These are phyloP conservation scores for Stramonita haemastoma DNA, from an alignment of 2,888 invertebrate species.

Conservation along the genomic window DNA sequence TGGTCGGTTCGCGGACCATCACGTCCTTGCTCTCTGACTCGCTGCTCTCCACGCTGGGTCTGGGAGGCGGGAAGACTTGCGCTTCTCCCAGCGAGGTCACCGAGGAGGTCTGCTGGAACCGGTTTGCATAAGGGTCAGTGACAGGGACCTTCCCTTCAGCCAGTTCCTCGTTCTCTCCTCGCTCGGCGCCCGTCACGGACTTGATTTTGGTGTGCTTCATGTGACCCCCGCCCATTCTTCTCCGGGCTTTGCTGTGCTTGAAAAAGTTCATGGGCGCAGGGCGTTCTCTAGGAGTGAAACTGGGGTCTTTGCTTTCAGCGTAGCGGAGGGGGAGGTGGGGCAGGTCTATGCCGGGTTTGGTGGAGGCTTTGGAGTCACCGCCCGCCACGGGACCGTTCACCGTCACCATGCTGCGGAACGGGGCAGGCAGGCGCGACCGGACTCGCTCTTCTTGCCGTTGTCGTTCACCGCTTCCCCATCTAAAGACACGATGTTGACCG, in stretches of 20 bases:
- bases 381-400: not conserved
- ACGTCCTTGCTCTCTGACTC: not conserved
- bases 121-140: slow-evolving; percentile 15
- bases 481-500: slow-evolving; percentile 39
- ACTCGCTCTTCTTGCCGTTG: not conserved
- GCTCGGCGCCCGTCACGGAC: not conserved
- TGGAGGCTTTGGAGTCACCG: not conserved
- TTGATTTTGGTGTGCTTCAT: not conserved
- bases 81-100: not conserved
- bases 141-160: not conserved
- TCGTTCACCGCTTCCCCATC: not conserved
- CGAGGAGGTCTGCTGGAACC: slow-evolving; percentile 1
- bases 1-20: not conserved
- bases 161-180: not conserved
- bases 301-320: slow-evolving; percentile 6
- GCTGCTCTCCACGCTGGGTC: not conserved
- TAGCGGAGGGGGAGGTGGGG: slow-evolving; percentile 25
- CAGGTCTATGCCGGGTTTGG: slow-evolving; percentile 31
- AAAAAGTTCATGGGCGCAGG: not conserved
- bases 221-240: not conserved
- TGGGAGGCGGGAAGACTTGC: not conserved
- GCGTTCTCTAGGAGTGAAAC: not conserved
- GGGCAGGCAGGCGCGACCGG: slow-evolving; percentile 49
- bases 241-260: not conserved
- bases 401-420: slow-evolving; percentile 47